Conservation (phyloP, 2,113 vertebrate species). For the Tachuris rubrigastra region DNA sequence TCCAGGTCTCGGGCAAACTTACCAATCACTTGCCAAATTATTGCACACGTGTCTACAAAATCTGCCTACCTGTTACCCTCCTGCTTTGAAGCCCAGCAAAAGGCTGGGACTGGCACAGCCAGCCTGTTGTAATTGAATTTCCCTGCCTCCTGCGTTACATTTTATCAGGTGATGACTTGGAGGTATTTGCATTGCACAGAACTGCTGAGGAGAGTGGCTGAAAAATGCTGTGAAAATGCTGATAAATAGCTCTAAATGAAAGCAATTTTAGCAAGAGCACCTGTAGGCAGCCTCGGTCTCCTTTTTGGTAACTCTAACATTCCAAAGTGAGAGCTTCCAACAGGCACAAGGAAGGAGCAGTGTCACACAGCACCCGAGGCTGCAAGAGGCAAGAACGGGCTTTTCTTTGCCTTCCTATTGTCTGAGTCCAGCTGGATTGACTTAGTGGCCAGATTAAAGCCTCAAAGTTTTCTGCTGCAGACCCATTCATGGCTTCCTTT, state of each 20-base stretch:
- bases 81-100: neutral
- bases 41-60: neutral
- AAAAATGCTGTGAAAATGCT: conserved; percentile 61
- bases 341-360: neutral
- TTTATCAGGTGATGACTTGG: conserved; percentile 29
- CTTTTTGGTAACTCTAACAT: conserved; percentile 19
- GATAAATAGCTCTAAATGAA: conserved; percentile 74
- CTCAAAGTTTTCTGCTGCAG: neutral
- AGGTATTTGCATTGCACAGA: conserved; percentile 64
- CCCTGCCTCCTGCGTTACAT: neutral
- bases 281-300: conserved; percentile 43
- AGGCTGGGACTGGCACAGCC: neutral
- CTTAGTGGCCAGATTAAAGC: neutral
- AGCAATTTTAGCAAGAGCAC: conserved; percentile 70
- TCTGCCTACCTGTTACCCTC: neutral
- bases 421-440: neutral
- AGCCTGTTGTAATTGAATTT: conserved; percentile 17
- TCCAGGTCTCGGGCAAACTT: neutral
- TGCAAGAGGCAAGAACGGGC: neutral
- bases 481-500: neutral
- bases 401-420: neutral
- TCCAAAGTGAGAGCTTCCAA: conserved; percentile 8
- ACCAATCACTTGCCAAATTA: neutral
- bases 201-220: conserved; percentile 6
- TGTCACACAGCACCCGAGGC: neutral